phyloP scores from a whole-genome alignment of 2,888 invertebrate genomes.

The Aelia acuminata region DNA sequence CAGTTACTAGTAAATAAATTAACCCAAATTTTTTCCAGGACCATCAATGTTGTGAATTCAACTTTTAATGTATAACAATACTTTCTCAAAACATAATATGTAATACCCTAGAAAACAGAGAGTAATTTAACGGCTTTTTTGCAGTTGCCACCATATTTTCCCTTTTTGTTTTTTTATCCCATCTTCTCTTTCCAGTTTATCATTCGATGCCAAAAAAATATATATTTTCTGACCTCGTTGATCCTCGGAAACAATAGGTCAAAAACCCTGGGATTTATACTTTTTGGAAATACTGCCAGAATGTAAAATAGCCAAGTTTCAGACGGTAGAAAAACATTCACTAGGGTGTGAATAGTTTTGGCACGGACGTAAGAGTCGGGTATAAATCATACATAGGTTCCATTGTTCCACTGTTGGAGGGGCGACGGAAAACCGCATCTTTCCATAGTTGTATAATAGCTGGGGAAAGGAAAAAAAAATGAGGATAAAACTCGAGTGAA shows the following conservation, averaged over 20 bases:
- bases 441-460: background rate
- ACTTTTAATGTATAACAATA: background rate
- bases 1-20: too few species aligned
- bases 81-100: too few species aligned
- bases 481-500: background rate
- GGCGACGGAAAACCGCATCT: background rate
- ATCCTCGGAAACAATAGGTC: conserved; percentile 36
- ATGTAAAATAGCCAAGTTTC: conserved; percentile 26
- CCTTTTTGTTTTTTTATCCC: background rate
- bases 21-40: too few species aligned
- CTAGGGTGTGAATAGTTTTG: conserved; percentile 52
- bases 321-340: conserved; percentile 24
- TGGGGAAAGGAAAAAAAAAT: background rate
- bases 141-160: background rate
- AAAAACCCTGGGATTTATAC: conserved; percentile 19
- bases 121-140: background rate
- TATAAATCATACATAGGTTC: conserved; percentile 28
- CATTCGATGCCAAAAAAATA: conserved; percentile 4
- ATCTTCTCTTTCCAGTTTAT: background rate
- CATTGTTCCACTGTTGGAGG: conserved; percentile 7
- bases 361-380: conserved; percentile 1
- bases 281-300: conserved; percentile 48
- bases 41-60: too few species aligned
- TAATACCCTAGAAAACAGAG: background rate
- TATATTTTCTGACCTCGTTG: background rate